Evolutionary conservation across 2,888 invertebrate genomes (phyloP).

Genomic region (Andricus curvator): DNA sequence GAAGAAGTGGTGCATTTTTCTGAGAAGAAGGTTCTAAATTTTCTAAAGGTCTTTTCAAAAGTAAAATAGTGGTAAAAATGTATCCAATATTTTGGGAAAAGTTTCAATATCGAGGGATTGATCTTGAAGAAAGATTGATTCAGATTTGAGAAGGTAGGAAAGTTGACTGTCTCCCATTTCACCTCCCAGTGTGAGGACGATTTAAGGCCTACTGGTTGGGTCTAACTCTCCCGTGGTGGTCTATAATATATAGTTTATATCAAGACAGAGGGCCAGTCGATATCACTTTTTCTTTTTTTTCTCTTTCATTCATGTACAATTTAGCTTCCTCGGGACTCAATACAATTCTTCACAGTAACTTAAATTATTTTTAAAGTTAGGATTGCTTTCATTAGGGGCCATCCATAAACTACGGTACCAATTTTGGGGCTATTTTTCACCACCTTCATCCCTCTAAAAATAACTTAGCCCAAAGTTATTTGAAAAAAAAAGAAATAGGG

Average conservation of each 20-base stretch:
- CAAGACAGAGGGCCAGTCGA: constrained; percentile 67
- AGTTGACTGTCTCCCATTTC: background rate
- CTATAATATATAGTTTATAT: constrained; percentile 65
- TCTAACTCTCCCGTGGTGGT: constrained; percentile 64
- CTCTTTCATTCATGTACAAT: constrained; percentile 42
- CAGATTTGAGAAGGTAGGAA: background rate
- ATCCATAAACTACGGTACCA: too few relatives aligned
- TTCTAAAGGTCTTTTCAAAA: background rate
- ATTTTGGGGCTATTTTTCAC: too few relatives aligned
- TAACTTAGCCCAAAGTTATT: too few relatives aligned
- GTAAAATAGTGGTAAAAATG: background rate
- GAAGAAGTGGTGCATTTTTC: background rate
- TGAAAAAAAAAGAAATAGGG: too few relatives aligned
- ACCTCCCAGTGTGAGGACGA: constrained; percentile 75
- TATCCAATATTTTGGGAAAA: background rate
- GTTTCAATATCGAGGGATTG: background rate
- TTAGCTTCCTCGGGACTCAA: constrained; percentile 42
- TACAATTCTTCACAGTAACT: background rate
- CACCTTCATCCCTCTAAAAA: too few relatives aligned
- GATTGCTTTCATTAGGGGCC: too few relatives aligned
- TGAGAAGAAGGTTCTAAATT: background rate
- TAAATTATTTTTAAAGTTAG: background rate
- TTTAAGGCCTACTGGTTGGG: constrained; percentile 73
- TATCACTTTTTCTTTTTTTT: constrained; percentile 53
- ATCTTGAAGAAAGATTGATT: constrained; percentile 22